A percentile compares a stretch with the other conserved stretches of the same genome.
Evolutionary conservation across 2,113 vertebrate genomes (phyloP).

Genomic region (Albula glossodonta): DNA sequence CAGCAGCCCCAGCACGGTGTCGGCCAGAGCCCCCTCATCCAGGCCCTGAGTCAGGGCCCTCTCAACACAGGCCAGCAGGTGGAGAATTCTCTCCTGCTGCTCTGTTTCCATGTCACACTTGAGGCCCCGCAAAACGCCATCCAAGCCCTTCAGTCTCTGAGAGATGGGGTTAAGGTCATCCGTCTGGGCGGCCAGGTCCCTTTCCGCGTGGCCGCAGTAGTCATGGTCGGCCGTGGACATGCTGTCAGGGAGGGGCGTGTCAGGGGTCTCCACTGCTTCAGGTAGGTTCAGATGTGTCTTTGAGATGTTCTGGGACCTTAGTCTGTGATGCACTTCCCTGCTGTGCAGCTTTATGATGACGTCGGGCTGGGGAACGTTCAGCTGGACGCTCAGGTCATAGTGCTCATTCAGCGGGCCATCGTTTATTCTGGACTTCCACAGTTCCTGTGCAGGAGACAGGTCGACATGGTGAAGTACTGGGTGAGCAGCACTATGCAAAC

Average conservation of each 20-base stretch:
- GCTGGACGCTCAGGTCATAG: slow-evolving; percentile 62
- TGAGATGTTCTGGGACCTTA: not conserved
- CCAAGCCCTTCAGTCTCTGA: slow-evolving; percentile 52
- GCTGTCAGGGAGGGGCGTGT: slow-evolving; percentile 19
- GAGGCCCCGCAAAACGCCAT: slow-evolving; percentile 41
- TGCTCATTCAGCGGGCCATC: slow-evolving; percentile 60
- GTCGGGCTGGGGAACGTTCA: slow-evolving; percentile 38
- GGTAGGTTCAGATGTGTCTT: not conserved
- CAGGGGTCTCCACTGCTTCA: not conserved
- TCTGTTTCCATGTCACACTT: slow-evolving; percentile 30
- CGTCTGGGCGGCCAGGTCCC: not conserved
- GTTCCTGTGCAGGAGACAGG: slow-evolving; percentile 52
- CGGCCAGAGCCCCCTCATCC: slow-evolving; percentile 54
- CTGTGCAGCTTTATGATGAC: not conserved
- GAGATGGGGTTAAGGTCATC: slow-evolving; percentile 21
- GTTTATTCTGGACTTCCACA: slow-evolving; percentile 74
- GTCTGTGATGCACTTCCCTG: slow-evolving; percentile 8
- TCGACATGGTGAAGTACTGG: not conserved
- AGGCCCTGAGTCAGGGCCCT: slow-evolving; percentile 44
- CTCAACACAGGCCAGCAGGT: slow-evolving; percentile 62
- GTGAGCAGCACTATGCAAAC: not conserved
- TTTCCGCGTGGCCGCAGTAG: slow-evolving; percentile 57
- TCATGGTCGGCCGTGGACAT: slow-evolving; percentile 64
- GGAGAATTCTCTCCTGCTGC: slow-evolving; percentile 43
- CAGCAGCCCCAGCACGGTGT: slow-evolving; percentile 60